A percentile compares a stretch with the other conserved stretches of the same genome.
Conservation (phyloP, 2,113 vertebrate genomes). For the Gopherus evgoodei region DNA sequence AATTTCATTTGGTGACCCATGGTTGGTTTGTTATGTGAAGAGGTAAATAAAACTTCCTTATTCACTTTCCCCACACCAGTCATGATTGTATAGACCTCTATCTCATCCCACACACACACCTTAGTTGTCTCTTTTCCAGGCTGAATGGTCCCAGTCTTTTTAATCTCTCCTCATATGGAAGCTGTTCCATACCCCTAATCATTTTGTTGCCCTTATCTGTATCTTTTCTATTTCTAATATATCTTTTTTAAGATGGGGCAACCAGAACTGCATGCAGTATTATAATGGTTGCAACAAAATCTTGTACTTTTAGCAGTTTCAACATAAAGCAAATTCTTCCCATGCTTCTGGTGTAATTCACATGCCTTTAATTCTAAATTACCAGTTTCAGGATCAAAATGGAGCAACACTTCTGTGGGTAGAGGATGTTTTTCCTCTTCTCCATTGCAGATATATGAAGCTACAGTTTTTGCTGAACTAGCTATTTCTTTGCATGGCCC, state of each 20-base stretch:
- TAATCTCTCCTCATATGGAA: not conserved
- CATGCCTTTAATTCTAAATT: slow-evolving; percentile 58
- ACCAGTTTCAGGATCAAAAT: slow-evolving; percentile 54
- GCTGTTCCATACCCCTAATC: not conserved
- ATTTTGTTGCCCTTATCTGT: not conserved
- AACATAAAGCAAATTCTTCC: slow-evolving; percentile 54
- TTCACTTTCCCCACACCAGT: not conserved
- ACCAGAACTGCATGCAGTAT: not conserved
- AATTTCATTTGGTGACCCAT: not conserved
- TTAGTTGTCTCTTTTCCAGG: not conserved
- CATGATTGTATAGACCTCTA: not conserved
- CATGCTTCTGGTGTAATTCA: slow-evolving; percentile 42
- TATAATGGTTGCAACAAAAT: not conserved
- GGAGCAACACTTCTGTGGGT: slow-evolving; percentile 57
- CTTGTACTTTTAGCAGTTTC: not conserved
- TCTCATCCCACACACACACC: not conserved
- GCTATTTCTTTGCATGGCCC: slow-evolving; percentile 48
- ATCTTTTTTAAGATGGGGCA: not conserved
- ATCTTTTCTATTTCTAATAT: not conserved
- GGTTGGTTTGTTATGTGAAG: not conserved
- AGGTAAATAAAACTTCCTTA: not conserved
- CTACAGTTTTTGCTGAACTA: slow-evolving; percentile 55
- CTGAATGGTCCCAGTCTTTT: not conserved
- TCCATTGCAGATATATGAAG: slow-evolving; percentile 44
- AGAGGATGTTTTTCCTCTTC: slow-evolving; percentile 46